Evolutionary conservation across 2,888 invertebrate genomes (phyloP), one percentile per base, ranked within the genome.

Genomic region (Meteorus cinctellus): DNA sequence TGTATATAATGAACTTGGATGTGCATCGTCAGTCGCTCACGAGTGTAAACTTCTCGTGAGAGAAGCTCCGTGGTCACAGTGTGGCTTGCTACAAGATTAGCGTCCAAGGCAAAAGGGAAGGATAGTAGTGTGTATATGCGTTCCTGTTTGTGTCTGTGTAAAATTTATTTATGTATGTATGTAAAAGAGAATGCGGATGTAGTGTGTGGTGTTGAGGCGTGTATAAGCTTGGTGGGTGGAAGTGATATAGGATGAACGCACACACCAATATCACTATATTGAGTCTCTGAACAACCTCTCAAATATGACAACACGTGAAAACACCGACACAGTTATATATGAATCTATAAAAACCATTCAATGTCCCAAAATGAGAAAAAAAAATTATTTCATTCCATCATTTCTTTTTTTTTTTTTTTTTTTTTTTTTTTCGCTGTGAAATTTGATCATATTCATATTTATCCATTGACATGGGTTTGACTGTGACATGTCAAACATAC

Each of bases 11-110:
- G 62, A 60, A 16, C 48, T 59, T 66, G 66, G 4, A 41, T 55
- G 67, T 68, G 62, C 67, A 72, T 72, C 72, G 68, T 60, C 62
- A 66, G 73, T 72, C 59, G 59, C 69, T 69, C 63, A 77, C 71
- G 78, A 76, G 74, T 72, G 75, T 75, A 72, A 76, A 74, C 74
- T 78, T 48, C 74, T 74, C 36, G 45, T 41, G 69, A 65, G 55
- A 65, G 72, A 36, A 34, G 62, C 34, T 31, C n/a, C 60, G 62
- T 73, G 62, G 75, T 78, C 66, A 68, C 41, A 59, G 63, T 51
- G 74, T 77, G 74, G 72, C 72, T 77, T 72, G 74, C 74, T 74
- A 79, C 78, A 76, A 79, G 79, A 79, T 79, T 80, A 79, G 55
- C 71, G 65, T 71, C 48, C 71, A 51, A 70, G 34, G 71, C 66